A percentile compares a stretch with the other conserved stretches of the same genome.
Evolutionary conservation across 2,113 vertebrate species (phyloP).

Genomic region (Pterocles burchelli): DNA sequence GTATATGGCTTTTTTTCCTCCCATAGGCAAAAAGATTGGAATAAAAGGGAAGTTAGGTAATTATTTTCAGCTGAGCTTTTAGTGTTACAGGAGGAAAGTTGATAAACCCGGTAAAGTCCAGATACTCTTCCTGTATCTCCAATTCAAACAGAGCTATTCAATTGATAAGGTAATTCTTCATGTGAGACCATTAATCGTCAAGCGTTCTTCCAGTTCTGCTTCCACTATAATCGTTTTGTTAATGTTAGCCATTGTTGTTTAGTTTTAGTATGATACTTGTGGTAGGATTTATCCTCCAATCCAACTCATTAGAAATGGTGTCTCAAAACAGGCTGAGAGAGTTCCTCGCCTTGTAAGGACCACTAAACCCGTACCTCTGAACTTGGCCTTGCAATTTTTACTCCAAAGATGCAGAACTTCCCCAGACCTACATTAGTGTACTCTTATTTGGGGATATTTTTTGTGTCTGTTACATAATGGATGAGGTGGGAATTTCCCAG

Average conservation of each 20-base stretch:
- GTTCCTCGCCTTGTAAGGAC: background rate
- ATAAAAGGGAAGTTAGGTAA: background rate
- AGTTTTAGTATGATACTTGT: background rate
- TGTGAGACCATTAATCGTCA: background rate
- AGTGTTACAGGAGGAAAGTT: background rate
- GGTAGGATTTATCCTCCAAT: background rate
- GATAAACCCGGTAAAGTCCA: background rate
- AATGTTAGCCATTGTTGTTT: background rate
- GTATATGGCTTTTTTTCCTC: background rate
- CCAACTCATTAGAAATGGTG: background rate
- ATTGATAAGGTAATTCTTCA: background rate
- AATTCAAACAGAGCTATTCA: background rate
- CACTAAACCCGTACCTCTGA: background rate
- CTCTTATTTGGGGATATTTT: background rate
- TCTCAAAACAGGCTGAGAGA: background rate
- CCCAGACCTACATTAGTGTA: background rate
- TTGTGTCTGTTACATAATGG: background rate
- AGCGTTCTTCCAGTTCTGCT: background rate
- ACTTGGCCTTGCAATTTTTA: background rate
- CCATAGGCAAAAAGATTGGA: background rate
- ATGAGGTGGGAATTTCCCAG: constrained; percentile 14
- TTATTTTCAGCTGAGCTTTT: background rate
- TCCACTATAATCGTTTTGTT: background rate
- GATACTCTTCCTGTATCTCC: background rate
- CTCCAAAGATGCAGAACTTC: background rate